Percentiles rank a stretch among this genome's conserved stretches.
Evolutionary conservation across 2,888 invertebrate genomes (phyloP).

Genomic region (Sphecodes monilicornis): DNA sequence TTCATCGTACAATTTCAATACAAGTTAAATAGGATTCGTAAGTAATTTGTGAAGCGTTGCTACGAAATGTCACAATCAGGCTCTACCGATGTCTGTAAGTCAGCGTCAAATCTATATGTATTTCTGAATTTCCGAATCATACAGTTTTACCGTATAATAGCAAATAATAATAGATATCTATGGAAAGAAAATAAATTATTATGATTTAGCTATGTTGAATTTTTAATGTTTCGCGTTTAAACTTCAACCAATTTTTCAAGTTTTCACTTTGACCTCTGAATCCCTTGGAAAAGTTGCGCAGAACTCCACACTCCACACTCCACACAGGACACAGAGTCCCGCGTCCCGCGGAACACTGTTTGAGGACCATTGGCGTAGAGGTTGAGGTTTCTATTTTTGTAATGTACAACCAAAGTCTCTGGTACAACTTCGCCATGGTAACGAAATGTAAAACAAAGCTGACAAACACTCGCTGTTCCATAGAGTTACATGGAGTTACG

Average conservation of each 20-base stretch:
- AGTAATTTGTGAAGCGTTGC: background rate
- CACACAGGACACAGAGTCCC: too few species aligned
- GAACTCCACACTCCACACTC: too few species aligned
- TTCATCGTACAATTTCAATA: background rate
- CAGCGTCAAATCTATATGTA: background rate
- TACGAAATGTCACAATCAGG: background rate
- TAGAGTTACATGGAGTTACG: too few species aligned
- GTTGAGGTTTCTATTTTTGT: background rate
- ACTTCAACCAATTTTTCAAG: background rate
- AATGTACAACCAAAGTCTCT: too few species aligned
- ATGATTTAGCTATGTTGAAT: background rate
- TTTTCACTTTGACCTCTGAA: background rate
- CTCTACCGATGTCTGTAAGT: background rate
- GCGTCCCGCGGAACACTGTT: background rate
- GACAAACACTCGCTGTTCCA: background rate
- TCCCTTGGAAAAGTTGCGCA: background rate
- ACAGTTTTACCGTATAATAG: background rate
- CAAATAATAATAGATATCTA: background rate
- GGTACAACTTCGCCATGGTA: background rate
- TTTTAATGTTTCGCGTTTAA: background rate
- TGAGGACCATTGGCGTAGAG: background rate
- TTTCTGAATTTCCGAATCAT: background rate
- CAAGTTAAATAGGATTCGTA: background rate
- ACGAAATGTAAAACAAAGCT: constrained; percentile 3
- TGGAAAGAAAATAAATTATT: background rate